Evolutionary conservation across 2,888 invertebrate genomes (phyloP).

Genomic region (Brachyptera putata): DNA sequence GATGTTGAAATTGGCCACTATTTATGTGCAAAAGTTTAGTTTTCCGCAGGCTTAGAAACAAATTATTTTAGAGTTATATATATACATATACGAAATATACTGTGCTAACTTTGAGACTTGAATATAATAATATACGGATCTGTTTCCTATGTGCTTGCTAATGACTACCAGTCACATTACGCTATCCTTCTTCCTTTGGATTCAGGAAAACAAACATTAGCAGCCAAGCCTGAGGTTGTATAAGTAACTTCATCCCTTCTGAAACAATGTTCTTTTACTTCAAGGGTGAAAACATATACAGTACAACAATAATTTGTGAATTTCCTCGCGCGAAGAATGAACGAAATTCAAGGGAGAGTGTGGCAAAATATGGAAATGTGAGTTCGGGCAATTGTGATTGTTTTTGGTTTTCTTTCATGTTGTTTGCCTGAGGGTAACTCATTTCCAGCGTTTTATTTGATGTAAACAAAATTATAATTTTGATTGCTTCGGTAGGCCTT

Average conservation of each 20-base stretch:
- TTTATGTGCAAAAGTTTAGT: slow-evolving; percentile 3
- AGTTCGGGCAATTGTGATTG: no score
- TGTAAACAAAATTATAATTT: no score
- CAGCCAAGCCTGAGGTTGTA: no score
- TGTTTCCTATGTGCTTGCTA: slow-evolving; percentile 21
- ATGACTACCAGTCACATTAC: not conserved
- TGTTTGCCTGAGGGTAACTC: no score
- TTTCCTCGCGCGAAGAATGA: no score
- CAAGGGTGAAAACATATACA: not conserved
- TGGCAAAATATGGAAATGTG: no score
- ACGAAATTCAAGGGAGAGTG: no score
- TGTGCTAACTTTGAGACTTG: slow-evolving; percentile 21
- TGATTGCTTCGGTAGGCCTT: no score
- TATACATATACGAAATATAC: slow-evolving; percentile 6
- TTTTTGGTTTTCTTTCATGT: no score
- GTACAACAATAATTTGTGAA: no score
- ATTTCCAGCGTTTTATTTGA: no score
- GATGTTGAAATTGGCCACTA: not conserved
- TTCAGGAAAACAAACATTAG: not conserved
- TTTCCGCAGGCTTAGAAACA: slow-evolving; percentile 9
- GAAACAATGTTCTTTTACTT: not conserved
- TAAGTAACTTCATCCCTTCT: not conserved
- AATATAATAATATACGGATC: slow-evolving; percentile 21
- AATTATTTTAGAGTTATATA: slow-evolving; percentile 24
- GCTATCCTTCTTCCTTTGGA: not conserved